Percentiles rank a stretch among this genome's conserved stretches.
Conservation (phyloP, 2,113 vertebrate genomes). For the Callithrix jacchus region DNA sequence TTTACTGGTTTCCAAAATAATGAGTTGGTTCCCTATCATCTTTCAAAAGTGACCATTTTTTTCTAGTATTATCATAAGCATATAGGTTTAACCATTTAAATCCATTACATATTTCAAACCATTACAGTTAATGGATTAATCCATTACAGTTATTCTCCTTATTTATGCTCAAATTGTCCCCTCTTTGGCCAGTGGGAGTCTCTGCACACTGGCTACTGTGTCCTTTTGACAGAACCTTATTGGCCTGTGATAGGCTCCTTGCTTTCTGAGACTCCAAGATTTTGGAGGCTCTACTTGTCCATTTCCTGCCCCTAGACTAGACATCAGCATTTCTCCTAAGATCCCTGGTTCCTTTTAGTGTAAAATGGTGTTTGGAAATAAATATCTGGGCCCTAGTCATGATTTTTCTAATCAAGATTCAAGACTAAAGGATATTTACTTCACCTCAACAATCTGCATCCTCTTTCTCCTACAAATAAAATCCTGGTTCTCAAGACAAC, state of each 20-base stretch:
- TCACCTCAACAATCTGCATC: neutral
- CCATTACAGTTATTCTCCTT: neutral
- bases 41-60: neutral
- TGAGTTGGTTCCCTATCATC: neutral
- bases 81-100: neutral
- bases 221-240: neutral
- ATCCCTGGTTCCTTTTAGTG: neutral
- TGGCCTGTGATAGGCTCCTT: neutral
- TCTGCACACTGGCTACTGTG: neutral
- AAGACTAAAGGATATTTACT: neutral
- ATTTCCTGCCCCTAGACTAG: neutral
- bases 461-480: neutral
- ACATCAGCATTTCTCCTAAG: neutral
- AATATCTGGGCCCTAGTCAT: neutral
- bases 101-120: too few species aligned
- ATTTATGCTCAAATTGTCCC: neutral
- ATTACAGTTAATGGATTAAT: too few species aligned
- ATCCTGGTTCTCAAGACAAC: neutral
- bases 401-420: neutral
- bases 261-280: neutral
- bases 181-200: neutral
- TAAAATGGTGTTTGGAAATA: neutral
- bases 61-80: neutral
- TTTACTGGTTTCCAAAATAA: neutral
- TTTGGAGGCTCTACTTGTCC: neutral